Percentiles rank a stretch among this genome's conserved stretches.
phyloP scores from a whole-genome alignment of 2,888 invertebrate species.

The Eupithecia centaureata region DNA sequence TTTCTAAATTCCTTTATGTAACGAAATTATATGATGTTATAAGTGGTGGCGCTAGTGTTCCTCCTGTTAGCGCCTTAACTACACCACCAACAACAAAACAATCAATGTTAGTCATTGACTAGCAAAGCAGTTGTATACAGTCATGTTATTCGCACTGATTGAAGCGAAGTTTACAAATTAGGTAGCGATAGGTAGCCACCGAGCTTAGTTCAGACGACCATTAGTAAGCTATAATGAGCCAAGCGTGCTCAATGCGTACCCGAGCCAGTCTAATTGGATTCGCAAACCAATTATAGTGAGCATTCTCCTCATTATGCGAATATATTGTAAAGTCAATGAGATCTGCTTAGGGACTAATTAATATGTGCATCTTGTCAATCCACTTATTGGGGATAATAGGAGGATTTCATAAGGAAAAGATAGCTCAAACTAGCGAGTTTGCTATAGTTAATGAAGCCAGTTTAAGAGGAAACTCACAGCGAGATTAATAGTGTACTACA shows the following conservation, averaged over 20 bases:
- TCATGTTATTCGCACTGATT: background rate
- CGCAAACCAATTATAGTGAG: conserved; percentile 79
- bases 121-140: background rate
- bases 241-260: conserved; percentile 75
- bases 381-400: conserved; percentile 6
- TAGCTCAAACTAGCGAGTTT: background rate
- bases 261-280: conserved; percentile 77
- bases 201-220: conserved; percentile 56
- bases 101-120: background rate
- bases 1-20: too few species aligned
- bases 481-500: too few species aligned
- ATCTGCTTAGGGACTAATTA: conserved; percentile 65
- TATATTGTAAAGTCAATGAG: conserved; percentile 72
- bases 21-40: too few species aligned
- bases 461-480: too few species aligned
- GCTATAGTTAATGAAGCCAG: background rate
- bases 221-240: conserved; percentile 77
- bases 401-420: background rate
- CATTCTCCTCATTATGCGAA: conserved; percentile 72
- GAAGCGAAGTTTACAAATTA: conserved; percentile 9
- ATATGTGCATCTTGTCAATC: conserved; percentile 51
- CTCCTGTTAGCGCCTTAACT: too few species aligned
- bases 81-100: background rate
- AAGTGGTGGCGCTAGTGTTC: too few species aligned
- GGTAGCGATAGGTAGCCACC: background rate